Percentiles rank a stretch among this genome's conserved stretches.
phyloP scores from a whole-genome alignment of 2,113 vertebrate genomes.

The Garra rufa region DNA sequence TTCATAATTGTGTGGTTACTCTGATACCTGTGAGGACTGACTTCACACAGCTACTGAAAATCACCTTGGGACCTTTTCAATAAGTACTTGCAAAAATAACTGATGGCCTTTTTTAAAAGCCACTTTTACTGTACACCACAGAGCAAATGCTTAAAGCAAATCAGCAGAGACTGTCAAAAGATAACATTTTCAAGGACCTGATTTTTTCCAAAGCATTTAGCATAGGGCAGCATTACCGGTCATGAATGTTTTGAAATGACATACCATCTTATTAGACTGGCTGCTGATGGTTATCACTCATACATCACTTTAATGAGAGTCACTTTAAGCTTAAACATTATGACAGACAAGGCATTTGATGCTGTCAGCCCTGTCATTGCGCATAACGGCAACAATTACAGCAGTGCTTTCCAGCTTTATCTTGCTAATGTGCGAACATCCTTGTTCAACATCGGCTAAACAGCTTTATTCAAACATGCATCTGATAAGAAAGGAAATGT shows the following conservation, averaged over 20 bases:
- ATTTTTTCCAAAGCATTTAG: background rate
- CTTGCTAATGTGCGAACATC: slow-evolving; percentile 40
- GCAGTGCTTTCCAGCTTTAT: slow-evolving; percentile 35
- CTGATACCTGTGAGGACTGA: no score
- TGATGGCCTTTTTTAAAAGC: background rate
- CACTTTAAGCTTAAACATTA: slow-evolving; percentile 17
- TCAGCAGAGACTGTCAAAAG: background rate
- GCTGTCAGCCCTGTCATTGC: slow-evolving; percentile 1
- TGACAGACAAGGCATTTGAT: slow-evolving; percentile 9
- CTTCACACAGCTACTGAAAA: background rate
- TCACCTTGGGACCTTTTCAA: background rate
- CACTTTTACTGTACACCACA: background rate
- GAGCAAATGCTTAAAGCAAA: background rate
- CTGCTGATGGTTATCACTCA: slow-evolving; percentile 3
- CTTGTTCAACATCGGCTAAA: slow-evolving; percentile 34
- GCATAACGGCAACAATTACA: slow-evolving; percentile 35
- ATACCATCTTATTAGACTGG: slow-evolving; percentile 6
- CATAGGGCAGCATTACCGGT: background rate
- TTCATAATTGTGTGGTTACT: no score
- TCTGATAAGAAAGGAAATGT: slow-evolving; percentile 37
- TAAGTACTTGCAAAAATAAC: background rate
- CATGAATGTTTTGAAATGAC: background rate
- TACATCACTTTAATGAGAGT: slow-evolving; percentile 30
- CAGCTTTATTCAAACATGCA: slow-evolving; percentile 34
- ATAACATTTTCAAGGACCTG: background rate